These are phyloP conservation scores for Etheostoma cragini DNA, from an alignment of 2,113 vertebrate genomes.

Conservation along the genomic window DNA sequence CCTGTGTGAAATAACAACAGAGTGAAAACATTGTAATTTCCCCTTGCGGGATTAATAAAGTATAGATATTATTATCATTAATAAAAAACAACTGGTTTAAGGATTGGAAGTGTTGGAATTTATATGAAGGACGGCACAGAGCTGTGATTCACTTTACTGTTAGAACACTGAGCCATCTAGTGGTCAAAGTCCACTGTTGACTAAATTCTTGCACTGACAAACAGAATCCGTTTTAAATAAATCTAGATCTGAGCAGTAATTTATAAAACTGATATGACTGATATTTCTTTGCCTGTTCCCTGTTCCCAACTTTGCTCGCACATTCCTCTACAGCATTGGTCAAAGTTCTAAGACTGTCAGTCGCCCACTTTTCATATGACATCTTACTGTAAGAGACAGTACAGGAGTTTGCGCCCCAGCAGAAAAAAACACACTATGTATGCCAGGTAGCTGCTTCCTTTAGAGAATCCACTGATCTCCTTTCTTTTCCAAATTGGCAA, in stretches of 20 bases:
- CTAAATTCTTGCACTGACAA: not conserved
- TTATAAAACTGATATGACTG: slow-evolving; percentile 8
- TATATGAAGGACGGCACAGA: not conserved
- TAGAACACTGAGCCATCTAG: slow-evolving; percentile 92
- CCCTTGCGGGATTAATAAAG: no score
- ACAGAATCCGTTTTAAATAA: not conserved
- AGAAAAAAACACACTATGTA: not conserved
- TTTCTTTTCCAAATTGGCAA: not conserved
- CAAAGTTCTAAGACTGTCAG: slow-evolving; percentile 41
- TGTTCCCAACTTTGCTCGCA: slow-evolving; percentile 22
- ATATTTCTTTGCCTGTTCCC: slow-evolving; percentile 18
- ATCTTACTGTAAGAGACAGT: not conserved
- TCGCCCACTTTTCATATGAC: not conserved
- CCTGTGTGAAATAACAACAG: no score
- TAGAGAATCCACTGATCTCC: not conserved
- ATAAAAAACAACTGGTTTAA: not conserved
- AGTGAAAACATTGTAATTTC: no score
- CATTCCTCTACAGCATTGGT: slow-evolving; percentile 71
- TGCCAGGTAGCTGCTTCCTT: not conserved
- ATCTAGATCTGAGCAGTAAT: slow-evolving; percentile 3
- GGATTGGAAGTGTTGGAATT: not conserved
- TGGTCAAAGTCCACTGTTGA: slow-evolving; percentile 74
- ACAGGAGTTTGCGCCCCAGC: no score
- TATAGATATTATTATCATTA: no score
- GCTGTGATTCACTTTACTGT: not conserved